Percentiles rank a stretch among this genome's conserved stretches.
phyloP scores from a whole-genome alignment of 2,888 invertebrate species.

The Microctonus brassicae region DNA sequence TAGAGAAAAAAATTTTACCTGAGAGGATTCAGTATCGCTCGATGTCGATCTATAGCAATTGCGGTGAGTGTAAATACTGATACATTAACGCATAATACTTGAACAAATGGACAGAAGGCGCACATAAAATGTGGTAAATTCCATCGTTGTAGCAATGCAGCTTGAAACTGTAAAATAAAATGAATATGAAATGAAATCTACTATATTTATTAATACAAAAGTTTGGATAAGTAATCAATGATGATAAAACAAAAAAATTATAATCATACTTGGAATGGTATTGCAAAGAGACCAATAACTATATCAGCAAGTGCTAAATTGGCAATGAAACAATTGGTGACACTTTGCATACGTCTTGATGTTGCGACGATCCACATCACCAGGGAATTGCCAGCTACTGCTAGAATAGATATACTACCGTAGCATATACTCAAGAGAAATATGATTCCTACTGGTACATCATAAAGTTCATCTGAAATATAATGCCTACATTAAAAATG shows the following conservation, averaged over 20 bases:
- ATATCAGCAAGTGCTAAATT: conserved; percentile 90
- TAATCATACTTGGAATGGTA: conserved; percentile 79
- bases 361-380: conserved; percentile 89
- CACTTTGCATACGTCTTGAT: conserved; percentile 83
- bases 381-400: conserved; percentile 86
- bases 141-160: conserved; percentile 89
- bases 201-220: too few species aligned
- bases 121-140: conserved; percentile 89
- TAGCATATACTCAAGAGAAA: conserved; percentile 83
- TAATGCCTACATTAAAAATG: background rate
- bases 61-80: conserved; percentile 90
- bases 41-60: conserved; percentile 88
- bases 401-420: conserved; percentile 84
- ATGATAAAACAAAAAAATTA: background rate
- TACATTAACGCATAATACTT: conserved; percentile 88
- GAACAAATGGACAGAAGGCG: conserved; percentile 89
- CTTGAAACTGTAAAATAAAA: conserved; percentile 79
- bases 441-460: conserved; percentile 81
- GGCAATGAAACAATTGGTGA: conserved; percentile 88
- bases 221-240: background rate
- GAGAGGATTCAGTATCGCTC: conserved; percentile 81
- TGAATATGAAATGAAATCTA: background rate
- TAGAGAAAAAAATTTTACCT: conserved; percentile 72
- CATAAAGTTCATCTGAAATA: conserved; percentile 76
- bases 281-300: conserved; percentile 86